phyloP scores from a whole-genome alignment of 2,113 vertebrate species.

The Muntiacus reevesi region DNA sequence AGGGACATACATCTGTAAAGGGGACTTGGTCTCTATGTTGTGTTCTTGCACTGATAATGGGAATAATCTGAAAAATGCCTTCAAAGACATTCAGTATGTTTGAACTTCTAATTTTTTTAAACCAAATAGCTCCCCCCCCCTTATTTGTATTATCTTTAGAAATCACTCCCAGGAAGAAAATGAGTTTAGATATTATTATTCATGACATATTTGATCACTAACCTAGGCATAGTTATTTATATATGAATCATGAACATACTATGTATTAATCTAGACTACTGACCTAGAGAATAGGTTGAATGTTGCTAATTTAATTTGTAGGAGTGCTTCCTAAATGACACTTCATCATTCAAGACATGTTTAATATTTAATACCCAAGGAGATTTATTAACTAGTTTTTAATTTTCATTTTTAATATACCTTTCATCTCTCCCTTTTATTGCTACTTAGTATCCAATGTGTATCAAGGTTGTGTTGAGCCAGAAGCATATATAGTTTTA shows the following conservation, averaged over 20 bases:
- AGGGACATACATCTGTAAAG: background rate
- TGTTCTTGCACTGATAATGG: background rate
- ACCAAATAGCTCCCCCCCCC: background rate
- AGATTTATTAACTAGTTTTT: background rate
- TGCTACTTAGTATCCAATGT: background rate
- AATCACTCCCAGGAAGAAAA: constrained; percentile 18
- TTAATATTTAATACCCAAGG: background rate
- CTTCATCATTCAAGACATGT: background rate
- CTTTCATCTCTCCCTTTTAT: constrained; percentile 16
- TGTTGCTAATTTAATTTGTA: constrained; percentile 22
- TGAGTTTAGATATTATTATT: background rate
- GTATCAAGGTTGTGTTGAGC: background rate
- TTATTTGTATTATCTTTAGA: constrained; percentile 7
- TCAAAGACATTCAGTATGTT: background rate
- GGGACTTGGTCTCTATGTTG: background rate
- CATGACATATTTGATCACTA: background rate
- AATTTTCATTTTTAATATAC: background rate
- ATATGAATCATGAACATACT: background rate
- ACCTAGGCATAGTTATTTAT: background rate
- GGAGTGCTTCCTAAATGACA: background rate
- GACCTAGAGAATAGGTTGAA: background rate
- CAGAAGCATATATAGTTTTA: background rate
- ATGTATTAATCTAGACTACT: background rate
- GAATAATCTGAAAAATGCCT: background rate
- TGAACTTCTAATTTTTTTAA: background rate